phyloP scores from a whole-genome alignment of 2,113 vertebrate species.

The Hemichromis elongatus region DNA sequence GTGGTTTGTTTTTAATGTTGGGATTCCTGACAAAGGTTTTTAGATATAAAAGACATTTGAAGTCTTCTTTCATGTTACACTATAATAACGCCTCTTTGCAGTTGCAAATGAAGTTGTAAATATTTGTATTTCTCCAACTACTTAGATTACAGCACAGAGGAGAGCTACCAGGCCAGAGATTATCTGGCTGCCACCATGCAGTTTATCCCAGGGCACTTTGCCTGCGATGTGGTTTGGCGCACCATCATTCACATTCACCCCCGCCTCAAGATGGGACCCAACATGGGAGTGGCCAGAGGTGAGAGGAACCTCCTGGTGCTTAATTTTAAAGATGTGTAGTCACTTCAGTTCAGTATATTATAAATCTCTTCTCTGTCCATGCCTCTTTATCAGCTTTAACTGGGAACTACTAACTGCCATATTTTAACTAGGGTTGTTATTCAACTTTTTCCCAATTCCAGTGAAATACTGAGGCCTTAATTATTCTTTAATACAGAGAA shows the following conservation, averaged over 20 bases:
- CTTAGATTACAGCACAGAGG: slow-evolving; percentile 87
- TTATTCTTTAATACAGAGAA: neutral
- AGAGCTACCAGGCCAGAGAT: slow-evolving; percentile 89
- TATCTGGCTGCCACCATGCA: slow-evolving; percentile 98
- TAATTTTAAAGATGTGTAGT: neutral
- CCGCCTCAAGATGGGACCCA: slow-evolving; percentile 95
- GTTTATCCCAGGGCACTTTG: slow-evolving; percentile 94
- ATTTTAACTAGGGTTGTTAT: neutral
- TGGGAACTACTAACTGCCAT: neutral
- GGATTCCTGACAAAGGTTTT: neutral
- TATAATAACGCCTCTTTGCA: neutral
- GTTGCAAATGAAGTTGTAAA: neutral
- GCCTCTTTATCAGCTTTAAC: neutral
- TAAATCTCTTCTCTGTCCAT: neutral
- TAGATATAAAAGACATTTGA: neutral
- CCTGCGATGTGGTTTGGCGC: slow-evolving; percentile 94
- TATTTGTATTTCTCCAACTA: neutral
- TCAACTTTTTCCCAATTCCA: neutral
- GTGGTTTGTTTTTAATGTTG: neutral
- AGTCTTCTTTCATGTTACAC: neutral
- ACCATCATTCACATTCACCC: slow-evolving; percentile 95
- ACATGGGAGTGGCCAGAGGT: slow-evolving; percentile 95
- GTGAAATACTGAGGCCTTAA: neutral
- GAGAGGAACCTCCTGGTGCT: neutral
- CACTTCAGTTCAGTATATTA: neutral